Conservation (phyloP, 2,113 vertebrate species). For the Varanus komodoensis region DNA sequence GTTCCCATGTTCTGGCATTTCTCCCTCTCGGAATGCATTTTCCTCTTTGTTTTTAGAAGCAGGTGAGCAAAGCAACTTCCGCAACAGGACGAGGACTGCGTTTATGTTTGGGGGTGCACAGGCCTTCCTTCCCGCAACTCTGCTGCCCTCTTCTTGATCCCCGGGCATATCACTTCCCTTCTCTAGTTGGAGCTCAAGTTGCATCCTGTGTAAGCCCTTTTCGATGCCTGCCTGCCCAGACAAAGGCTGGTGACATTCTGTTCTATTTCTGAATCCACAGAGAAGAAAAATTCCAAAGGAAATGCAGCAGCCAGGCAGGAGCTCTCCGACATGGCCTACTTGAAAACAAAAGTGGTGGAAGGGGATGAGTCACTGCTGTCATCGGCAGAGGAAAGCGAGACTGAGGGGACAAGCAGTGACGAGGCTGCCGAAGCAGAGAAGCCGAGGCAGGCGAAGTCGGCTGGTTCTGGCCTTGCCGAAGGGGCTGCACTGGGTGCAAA, state of each 20-base stretch:
- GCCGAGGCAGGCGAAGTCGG: slow-evolving; percentile 33
- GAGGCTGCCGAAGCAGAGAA: slow-evolving; percentile 49
- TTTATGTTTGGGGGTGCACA: not conserved
- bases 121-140: not conserved
- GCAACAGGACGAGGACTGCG: not conserved
- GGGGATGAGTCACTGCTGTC: slow-evolving; percentile 24
- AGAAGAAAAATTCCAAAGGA: not conserved
- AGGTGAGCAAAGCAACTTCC: not conserved
- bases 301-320: slow-evolving; percentile 71
- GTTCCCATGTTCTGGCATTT: not conserved
- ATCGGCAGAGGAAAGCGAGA: slow-evolving; percentile 47
- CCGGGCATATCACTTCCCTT: not conserved
- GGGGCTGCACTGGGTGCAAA: slow-evolving; percentile 39
- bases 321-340: slow-evolving; percentile 95
- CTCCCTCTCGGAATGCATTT: not conserved
- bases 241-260: not conserved
- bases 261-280: slow-evolving; percentile 38
- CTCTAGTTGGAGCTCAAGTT: not conserved
- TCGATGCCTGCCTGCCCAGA: not conserved
- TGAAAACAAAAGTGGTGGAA: slow-evolving; percentile 89
- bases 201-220: not conserved
- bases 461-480: slow-evolving; percentile 38
- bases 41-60: not conserved
- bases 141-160: no score
- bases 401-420: slow-evolving; percentile 59